A percentile compares a stretch with the other conserved stretches of the same genome.
Evolutionary conservation across 2,888 invertebrate genomes (phyloP).

Genomic region (Trissolcus brochymenae): DNA sequence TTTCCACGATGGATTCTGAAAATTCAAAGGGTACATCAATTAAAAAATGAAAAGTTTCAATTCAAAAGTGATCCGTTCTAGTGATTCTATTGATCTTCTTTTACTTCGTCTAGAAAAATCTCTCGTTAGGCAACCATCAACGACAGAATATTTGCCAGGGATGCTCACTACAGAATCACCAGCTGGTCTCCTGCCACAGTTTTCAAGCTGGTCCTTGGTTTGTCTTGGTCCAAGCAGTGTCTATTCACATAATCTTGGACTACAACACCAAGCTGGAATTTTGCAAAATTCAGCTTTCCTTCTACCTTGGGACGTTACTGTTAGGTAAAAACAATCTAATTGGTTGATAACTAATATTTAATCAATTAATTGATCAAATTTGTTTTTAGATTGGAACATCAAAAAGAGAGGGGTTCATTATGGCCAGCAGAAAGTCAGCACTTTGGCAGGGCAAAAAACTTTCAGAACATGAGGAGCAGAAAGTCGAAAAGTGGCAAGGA

Average conservation of each 20-base stretch:
- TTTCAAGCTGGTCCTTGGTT: constrained; percentile 92
- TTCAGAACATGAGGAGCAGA: constrained; percentile 71
- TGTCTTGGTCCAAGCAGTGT: constrained; percentile 93
- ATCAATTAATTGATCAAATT: background rate
- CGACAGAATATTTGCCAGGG: constrained; percentile 93
- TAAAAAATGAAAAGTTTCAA: background rate
- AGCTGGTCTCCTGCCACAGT: constrained; percentile 86
- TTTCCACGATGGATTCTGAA: constrained; percentile 74
- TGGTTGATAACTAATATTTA: no score
- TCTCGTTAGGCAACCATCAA: constrained; percentile 84
- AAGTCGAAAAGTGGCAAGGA: constrained; percentile 76
- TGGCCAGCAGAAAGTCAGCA: constrained; percentile 74
- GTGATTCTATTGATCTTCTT: background rate
- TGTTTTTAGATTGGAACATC: constrained; percentile 72
- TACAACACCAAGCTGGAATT: constrained; percentile 94
- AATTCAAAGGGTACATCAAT: constrained; percentile 70
- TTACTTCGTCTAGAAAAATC: constrained; percentile 77
- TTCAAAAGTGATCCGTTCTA: background rate
- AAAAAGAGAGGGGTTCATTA: constrained; percentile 73
- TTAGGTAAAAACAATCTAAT: constrained; percentile 74
- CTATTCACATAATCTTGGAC: constrained; percentile 91
- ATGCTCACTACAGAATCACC: constrained; percentile 91
- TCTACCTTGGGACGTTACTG: constrained; percentile 94
- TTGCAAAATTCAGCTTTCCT: constrained; percentile 92
- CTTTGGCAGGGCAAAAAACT: constrained; percentile 71